Evolutionary conservation across 2,888 invertebrate genomes (phyloP), one percentile per base, ranked within the genome.

Genomic region (Pomacea canaliculata): DNA sequence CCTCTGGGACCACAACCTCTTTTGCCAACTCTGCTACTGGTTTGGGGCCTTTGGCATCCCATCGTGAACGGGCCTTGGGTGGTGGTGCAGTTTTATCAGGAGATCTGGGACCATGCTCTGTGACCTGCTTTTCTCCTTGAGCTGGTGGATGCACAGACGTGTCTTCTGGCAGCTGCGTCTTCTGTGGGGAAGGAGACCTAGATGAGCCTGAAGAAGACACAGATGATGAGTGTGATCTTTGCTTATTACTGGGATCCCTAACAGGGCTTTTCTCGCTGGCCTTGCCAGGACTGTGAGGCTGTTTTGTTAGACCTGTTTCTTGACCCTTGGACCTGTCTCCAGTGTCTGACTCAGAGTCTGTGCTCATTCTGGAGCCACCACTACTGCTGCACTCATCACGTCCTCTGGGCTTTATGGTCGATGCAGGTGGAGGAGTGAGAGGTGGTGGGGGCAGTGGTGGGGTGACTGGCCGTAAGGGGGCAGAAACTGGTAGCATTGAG

Each of bases 151-250:
- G 37, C 37, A 60, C 49, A n/a, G 7, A 10, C 70, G 8, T 19
- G 16, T 46, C 37, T 18, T 51, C 16, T 16, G 27, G 46, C 37
- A n/a, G 13, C 37, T 46, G 66, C 37, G 7, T 62, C 56, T 23
- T 67, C 67, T 66, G 49, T 68, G 19, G 67, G 7, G 77, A 75
- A 23, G 37, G 72, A 7, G 82, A 81, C 51, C 76, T 72, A n/a
- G 51, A 23, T 2, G 81, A 80, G 18, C 70, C 69, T 46, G 83
- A 81, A 7, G 80, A 79, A 3, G 51, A 77, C 12, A 74, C 70
- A 13, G 79, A 77, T 23, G 73, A 71, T 13, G 82, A 80, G 60
- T 75, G 72, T 60, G 78, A 73, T 12, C 73, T 59, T 48, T 51
- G 19, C 46, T 60, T 69, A 16, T 7, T 68, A 37, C 9, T 37